Conservation (phyloP, 1,140 invertebrate species). For the Scaptomyza montana region DNA sequence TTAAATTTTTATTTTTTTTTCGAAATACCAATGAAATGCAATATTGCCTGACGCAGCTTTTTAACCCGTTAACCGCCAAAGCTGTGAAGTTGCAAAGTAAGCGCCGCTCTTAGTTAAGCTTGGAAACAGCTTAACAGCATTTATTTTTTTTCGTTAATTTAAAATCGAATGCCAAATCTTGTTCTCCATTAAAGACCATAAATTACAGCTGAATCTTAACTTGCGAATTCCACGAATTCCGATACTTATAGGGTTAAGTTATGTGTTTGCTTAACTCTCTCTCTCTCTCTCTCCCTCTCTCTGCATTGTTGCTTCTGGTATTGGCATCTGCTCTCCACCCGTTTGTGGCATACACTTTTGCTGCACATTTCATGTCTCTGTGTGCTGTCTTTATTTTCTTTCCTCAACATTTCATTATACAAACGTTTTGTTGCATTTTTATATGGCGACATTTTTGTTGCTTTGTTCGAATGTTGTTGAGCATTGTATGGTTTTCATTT, state of each 20-base stretch:
- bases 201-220: constrained; percentile 8
- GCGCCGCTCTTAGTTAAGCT: not conserved
- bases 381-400: constrained; percentile 6
- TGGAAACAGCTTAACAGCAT: too few relatives aligned
- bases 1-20: constrained; percentile 36
- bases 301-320: constrained; percentile 21
- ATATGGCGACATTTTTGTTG: constrained; percentile 18
- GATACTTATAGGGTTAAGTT: constrained; percentile 31
- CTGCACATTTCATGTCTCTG: not conserved
- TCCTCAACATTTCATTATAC: constrained; percentile 10
- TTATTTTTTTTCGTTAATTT: too few relatives aligned
- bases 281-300: not conserved
- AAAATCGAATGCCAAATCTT: not conserved
- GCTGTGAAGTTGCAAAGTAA: too few relatives aligned
- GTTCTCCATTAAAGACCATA: constrained; percentile 10
- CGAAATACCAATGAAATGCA: constrained; percentile 59
- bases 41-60: constrained; percentile 47
- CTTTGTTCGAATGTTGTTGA: not conserved
- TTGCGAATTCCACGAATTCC: constrained; percentile 14
- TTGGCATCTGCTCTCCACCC: constrained; percentile 22
- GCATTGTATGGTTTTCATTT: constrained; percentile 59
- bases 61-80: constrained; percentile 52
- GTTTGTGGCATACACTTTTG: constrained; percentile 13
- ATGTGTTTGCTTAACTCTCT: not conserved
- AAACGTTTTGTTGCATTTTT: constrained; percentile 32